Evolutionary conservation across 2,888 invertebrate species (phyloP).

Genomic region (Cylloceria caligata): DNA sequence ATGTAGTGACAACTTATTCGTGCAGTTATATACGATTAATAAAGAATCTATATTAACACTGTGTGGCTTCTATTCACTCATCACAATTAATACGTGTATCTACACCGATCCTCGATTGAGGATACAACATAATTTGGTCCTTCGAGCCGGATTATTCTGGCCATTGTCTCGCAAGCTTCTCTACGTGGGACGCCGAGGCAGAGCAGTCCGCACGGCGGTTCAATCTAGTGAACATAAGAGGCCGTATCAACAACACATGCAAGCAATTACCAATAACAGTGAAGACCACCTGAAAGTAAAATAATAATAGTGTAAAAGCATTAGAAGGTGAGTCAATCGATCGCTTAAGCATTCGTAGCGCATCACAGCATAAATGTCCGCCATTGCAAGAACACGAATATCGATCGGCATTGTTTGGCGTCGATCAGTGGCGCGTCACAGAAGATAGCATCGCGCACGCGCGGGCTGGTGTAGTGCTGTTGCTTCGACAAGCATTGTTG

Average conservation of each 20-base stretch:
- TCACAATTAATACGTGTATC: too few species aligned
- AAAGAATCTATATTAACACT: too few species aligned
- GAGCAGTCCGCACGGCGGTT: neutral
- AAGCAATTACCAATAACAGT: neutral
- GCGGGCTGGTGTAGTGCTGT: too few species aligned
- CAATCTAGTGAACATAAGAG: neutral
- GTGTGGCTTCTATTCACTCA: too few species aligned
- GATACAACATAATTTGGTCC: too few species aligned
- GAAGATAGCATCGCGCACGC: neutral
- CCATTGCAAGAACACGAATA: neutral
- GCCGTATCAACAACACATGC: neutral
- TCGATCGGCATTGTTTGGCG: conserved; percentile 1
- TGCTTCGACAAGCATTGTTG: too few species aligned
- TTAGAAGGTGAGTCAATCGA: neutral
- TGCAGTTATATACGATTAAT: too few species aligned
- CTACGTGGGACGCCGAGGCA: neutral
- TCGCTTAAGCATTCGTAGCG: neutral
- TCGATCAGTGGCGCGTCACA: neutral
- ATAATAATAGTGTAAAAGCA: neutral
- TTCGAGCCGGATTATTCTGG: neutral
- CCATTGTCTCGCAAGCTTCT: neutral
- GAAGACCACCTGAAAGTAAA: neutral
- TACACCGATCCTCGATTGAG: too few species aligned
- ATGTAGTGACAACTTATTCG: too few species aligned
- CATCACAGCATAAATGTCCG: neutral